Conservation (phyloP, 35 echinoderm and acorn worm genomes). For the Hemicentrotus pulcherrimus region DNA sequence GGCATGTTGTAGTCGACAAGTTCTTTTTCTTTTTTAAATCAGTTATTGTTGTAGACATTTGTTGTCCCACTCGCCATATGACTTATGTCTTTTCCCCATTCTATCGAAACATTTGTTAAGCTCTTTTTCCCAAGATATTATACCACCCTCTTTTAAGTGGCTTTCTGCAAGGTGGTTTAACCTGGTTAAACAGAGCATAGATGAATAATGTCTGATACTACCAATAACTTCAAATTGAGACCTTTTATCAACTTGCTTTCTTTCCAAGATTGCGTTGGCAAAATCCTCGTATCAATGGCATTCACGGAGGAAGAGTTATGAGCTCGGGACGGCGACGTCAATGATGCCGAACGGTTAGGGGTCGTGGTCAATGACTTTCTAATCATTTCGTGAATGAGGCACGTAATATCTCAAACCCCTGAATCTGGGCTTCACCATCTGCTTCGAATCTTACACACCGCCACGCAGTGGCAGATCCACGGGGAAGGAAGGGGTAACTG, state of each 20-base stretch:
- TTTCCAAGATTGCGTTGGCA: not conserved
- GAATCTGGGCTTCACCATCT: not conserved
- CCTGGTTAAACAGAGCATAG: not conserved
- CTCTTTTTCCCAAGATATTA: not conserved
- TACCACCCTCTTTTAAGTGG: not conserved
- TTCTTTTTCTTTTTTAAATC: too few species aligned
- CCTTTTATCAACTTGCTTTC: not conserved
- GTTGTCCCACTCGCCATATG: too few species aligned
- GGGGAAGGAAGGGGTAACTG: too few species aligned
- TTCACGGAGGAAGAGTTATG: not conserved
- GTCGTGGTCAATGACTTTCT: not conserved
- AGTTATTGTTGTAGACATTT: too few species aligned
- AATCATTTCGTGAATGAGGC: slow-evolving; percentile 10
- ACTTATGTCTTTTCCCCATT: too few species aligned
- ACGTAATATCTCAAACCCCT: not conserved
- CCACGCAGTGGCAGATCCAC: too few species aligned
- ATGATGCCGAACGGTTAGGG: not conserved
- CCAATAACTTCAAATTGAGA: not conserved
- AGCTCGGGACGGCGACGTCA: not conserved
- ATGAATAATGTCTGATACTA: not conserved
- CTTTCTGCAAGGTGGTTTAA: not conserved
- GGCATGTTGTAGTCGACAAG: too few species aligned
- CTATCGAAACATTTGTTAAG: too few species aligned
- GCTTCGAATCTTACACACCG: not conserved
- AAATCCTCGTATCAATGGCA: not conserved